These are phyloP conservation scores for Dromiciops gliroides DNA, from an alignment of 2,113 vertebrate species.

Conservation along the genomic window DNA sequence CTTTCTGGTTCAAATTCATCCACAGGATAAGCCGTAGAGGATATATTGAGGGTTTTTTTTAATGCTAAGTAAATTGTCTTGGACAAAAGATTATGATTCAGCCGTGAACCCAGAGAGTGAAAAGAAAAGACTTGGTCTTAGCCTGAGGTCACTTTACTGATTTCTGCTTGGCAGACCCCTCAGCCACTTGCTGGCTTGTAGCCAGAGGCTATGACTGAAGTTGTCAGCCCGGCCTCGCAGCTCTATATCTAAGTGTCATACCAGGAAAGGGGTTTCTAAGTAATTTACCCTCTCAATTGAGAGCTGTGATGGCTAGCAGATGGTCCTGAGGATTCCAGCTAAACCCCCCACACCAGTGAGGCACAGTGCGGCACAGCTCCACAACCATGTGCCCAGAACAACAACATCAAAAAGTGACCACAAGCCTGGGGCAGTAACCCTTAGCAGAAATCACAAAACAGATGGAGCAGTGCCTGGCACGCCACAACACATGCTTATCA, in stretches of 20 bases:
- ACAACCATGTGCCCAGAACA: background rate
- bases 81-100: background rate
- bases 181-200: background rate
- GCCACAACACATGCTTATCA: too few relatives aligned
- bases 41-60: background rate
- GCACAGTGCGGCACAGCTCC: too few relatives aligned
- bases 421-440: background rate
- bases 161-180: background rate
- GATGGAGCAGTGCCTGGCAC: too few relatives aligned
- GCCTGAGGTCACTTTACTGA: background rate
- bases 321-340: background rate
- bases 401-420: background rate
- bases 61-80: background rate
- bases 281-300: background rate
- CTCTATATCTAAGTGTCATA: background rate
- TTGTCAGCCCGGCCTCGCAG: background rate
- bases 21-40: background rate
- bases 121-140: background rate
- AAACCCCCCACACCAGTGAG: background rate
- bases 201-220: background rate
- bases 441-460: too few relatives aligned
- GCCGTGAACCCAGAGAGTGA: background rate
- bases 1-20: background rate
- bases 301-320: slow-evolving; percentile 1
- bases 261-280: background rate